A percentile compares a stretch with the other conserved stretches of the same genome.
Conservation (phyloP, 2,888 invertebrate genomes). For the Mactromeris polynyma region DNA sequence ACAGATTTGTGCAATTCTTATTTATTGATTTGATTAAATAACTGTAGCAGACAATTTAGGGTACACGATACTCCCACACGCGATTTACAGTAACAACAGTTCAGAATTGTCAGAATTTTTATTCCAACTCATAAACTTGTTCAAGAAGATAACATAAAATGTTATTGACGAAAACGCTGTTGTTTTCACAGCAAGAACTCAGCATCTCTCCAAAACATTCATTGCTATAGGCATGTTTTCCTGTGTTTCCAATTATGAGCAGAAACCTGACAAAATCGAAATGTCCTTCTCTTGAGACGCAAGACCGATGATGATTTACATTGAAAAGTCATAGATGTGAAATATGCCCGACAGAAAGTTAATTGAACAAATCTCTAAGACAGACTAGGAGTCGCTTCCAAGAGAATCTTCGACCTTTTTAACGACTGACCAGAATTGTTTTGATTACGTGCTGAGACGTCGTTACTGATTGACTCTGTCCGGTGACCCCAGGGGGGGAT, state of each 20-base stretch:
- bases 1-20: too few species aligned
- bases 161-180: background rate
- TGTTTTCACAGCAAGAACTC: background rate
- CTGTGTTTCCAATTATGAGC: background rate
- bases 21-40: too few species aligned
- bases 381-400: background rate
- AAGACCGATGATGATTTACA: background rate
- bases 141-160: background rate
- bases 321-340: background rate
- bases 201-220: background rate
- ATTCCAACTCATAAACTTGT: background rate
- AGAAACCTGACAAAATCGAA: slow-evolving; percentile 17
- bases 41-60: background rate
- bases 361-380: background rate
- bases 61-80: background rate
- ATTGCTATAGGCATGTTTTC: background rate
- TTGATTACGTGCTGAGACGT: background rate
- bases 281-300: background rate
- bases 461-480: background rate
- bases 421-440: background rate
- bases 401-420: background rate
- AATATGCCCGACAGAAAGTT: background rate
- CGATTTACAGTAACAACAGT: background rate
- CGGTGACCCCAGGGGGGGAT: background rate
- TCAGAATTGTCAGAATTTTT: background rate